Evolutionary conservation across 2,113 vertebrate genomes (phyloP).

Genomic region (Phylloscopus trochilus): DNA sequence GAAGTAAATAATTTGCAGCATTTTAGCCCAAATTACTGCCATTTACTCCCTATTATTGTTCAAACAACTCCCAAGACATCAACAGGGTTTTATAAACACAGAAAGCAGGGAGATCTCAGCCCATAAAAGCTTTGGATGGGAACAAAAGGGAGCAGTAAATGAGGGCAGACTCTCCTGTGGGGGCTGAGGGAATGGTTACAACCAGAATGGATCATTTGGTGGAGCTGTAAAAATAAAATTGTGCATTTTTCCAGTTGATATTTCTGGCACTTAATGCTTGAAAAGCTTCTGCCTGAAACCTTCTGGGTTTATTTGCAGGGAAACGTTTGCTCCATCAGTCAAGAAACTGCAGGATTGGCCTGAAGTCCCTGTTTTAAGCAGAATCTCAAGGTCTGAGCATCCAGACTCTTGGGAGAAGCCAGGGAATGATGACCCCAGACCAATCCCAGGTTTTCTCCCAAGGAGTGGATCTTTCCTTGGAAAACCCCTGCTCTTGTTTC

Average conservation of each 20-base stretch:
- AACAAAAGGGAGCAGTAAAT: neutral
- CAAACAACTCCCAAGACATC: neutral
- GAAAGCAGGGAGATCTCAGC: neutral
- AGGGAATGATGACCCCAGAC: neutral
- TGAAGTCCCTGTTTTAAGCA: neutral
- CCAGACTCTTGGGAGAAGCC: neutral
- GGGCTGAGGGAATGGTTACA: neutral
- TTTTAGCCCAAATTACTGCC: neutral
- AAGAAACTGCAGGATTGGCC: neutral
- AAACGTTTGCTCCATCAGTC: neutral
- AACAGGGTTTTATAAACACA: neutral
- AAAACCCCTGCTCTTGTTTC: neutral
- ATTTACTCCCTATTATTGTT: neutral
- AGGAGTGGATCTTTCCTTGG: neutral
- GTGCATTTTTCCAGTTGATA: neutral
- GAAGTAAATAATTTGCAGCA: neutral
- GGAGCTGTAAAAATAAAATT: neutral
- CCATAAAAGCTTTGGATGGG: neutral
- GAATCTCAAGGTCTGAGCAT: neutral
- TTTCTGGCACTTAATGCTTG: slow-evolving; percentile 5
- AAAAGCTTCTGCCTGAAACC: neutral
- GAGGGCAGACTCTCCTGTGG: neutral
- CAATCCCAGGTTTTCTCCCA: neutral
- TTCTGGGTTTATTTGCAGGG: neutral
- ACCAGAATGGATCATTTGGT: neutral